Percentiles rank a stretch among this genome's conserved stretches.
phyloP scores from a whole-genome alignment of 2,113 vertebrate genomes.

The Malurus alboscapulatus region DNA sequence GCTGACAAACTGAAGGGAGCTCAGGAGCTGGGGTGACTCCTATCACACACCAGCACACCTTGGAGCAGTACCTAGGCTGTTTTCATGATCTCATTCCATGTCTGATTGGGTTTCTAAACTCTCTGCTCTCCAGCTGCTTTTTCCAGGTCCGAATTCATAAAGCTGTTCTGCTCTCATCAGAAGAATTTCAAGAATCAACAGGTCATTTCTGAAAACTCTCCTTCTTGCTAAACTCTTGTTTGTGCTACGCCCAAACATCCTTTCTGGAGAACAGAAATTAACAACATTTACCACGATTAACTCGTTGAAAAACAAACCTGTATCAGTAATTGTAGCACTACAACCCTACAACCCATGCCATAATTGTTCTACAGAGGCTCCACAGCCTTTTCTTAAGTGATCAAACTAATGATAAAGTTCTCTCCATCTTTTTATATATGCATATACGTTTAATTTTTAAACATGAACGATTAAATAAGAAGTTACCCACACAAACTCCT shows the following conservation, averaged over 20 bases:
- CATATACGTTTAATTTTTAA: slow-evolving; percentile 30
- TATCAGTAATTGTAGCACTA: not conserved
- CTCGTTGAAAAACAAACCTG: not conserved
- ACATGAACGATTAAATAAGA: slow-evolving; percentile 52
- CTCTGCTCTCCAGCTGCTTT: not conserved
- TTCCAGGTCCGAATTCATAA: not conserved
- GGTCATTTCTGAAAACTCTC: not conserved
- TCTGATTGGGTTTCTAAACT: not conserved
- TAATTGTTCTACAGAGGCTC: not conserved
- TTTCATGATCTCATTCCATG: not conserved
- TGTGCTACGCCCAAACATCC: fast-evolving
- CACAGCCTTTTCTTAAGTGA: not conserved
- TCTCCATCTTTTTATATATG: not conserved
- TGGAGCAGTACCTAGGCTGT: not conserved
- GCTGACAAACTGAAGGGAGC: not conserved
- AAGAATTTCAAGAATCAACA: not conserved
- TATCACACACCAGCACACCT: not conserved
- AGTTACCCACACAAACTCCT: slow-evolving; percentile 24
- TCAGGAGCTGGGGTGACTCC: not conserved
- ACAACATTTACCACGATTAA: not conserved
- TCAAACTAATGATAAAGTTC: not conserved
- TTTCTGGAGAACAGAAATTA: not conserved
- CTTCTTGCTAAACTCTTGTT: not conserved
- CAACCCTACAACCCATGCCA: not conserved
- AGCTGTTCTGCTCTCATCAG: not conserved